phyloP scores from a whole-genome alignment of 1,140 invertebrate species.

The Drosophila bipectinata region DNA sequence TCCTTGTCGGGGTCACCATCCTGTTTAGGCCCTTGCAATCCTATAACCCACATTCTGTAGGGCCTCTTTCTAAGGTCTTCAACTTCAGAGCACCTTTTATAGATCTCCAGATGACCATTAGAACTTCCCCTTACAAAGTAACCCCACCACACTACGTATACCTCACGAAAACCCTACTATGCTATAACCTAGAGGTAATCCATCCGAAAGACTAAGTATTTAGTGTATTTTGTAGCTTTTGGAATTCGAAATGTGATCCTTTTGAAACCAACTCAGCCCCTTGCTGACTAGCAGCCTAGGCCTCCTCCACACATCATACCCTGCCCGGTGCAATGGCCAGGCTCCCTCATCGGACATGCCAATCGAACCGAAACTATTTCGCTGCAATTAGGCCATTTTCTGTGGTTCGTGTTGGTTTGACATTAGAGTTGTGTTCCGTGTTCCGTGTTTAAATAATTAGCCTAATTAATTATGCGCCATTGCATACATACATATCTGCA shows the following conservation, averaged over 20 bases:
- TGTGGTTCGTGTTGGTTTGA: conserved; percentile 6
- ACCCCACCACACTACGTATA: no score
- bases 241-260: background rate
- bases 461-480: conserved; percentile 42
- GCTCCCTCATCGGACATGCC: background rate
- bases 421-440: conserved; percentile 12
- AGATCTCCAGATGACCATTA: no score
- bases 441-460: conserved; percentile 47
- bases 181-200: background rate
- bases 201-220: no score
- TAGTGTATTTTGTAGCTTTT: background rate
- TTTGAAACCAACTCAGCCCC: conserved; percentile 28
- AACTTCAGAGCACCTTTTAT: no score
- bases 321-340: no score
- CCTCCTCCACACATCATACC: background rate
- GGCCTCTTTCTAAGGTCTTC: no score
- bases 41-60: no score
- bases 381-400: conserved; percentile 28
- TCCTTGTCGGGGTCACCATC: background rate
- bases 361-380: conserved; percentile 14
- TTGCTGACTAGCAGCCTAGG: background rate
- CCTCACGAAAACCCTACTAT: background rate
- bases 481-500: conserved; percentile 6
- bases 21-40: no score
- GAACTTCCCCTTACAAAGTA: no score